Conservation (phyloP, 2,888 invertebrate genomes). For the Creontiades dilutus region DNA sequence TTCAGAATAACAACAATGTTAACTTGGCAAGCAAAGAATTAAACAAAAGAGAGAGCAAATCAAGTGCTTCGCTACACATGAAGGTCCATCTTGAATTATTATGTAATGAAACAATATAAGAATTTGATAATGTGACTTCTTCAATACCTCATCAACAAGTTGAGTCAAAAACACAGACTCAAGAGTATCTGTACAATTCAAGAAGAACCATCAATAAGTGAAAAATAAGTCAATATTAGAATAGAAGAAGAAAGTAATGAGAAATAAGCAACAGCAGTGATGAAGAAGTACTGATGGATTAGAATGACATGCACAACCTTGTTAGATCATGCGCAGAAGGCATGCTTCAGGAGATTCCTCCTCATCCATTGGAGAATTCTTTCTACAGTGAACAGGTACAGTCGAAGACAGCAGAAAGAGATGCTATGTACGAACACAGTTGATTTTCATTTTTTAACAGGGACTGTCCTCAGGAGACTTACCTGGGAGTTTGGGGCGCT, state of each 20-base stretch:
- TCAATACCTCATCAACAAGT: no score
- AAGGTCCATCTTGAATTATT: not conserved
- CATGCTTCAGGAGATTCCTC: constrained; percentile 21
- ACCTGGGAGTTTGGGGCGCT: constrained; percentile 74
- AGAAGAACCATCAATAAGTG: not conserved
- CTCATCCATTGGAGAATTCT: not conserved
- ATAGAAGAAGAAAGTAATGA: constrained; percentile 9
- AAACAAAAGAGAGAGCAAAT: not conserved
- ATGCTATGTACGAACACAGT: not conserved
- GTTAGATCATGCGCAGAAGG: constrained; percentile 26
- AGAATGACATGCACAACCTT: constrained; percentile 47
- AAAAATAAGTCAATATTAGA: not conserved
- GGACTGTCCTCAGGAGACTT: constrained; percentile 65
- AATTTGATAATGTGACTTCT: no score
- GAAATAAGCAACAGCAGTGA: constrained; percentile 34
- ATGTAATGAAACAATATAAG: no score
- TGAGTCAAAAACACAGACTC: no score
- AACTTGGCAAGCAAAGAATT: not conserved
- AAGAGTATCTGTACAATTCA: not conserved
- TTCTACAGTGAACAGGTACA: constrained; percentile 1
- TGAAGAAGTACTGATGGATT: constrained; percentile 42
- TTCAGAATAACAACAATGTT: constrained; percentile 25
- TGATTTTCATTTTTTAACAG: not conserved
- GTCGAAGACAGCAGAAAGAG: constrained; percentile 29
- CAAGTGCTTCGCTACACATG: not conserved